Evolutionary conservation across 2,113 vertebrate genomes (phyloP).

Genomic region (Fulmarus glacialis): DNA sequence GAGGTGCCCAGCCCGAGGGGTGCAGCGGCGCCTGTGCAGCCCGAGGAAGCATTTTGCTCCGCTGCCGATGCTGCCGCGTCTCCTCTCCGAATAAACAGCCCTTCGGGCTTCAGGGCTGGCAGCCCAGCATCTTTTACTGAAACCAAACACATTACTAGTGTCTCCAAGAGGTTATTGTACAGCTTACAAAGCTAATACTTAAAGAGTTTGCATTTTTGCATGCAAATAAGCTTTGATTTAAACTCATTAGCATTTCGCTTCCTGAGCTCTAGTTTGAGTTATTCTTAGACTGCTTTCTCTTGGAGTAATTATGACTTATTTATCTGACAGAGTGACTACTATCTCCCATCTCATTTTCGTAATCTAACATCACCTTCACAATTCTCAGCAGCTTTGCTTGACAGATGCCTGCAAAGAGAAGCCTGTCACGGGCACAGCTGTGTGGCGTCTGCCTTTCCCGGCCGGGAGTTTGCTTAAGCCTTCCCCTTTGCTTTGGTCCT

Average conservation of each 20-base stretch:
- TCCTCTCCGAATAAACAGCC: background rate
- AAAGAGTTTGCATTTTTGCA: background rate
- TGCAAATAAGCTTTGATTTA: constrained; percentile 43
- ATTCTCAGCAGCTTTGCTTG: background rate
- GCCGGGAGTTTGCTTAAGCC: background rate
- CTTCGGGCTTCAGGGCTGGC: background rate
- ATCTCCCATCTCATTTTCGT: background rate
- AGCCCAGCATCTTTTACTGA: background rate
- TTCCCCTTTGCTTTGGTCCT: background rate
- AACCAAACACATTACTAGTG: background rate
- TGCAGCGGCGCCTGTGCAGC: fast-evolving
- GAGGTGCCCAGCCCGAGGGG: background rate
- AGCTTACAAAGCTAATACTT: background rate
- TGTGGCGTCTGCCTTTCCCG: background rate
- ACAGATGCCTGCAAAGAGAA: background rate
- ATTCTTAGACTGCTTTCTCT: constrained; percentile 25
- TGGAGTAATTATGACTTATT: background rate
- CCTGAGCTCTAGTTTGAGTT: background rate
- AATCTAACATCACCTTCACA: background rate
- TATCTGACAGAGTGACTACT: background rate
- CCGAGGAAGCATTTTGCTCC: background rate
- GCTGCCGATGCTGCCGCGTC: fast-evolving
- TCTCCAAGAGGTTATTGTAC: background rate
- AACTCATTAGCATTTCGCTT: constrained; percentile 3
- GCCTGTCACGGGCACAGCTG: background rate